Percentiles rank a stretch among this genome's conserved stretches.
These are phyloP conservation scores for Apotomis betuletana DNA, from an alignment of 2,888 invertebrate species.

Conservation along the genomic window DNA sequence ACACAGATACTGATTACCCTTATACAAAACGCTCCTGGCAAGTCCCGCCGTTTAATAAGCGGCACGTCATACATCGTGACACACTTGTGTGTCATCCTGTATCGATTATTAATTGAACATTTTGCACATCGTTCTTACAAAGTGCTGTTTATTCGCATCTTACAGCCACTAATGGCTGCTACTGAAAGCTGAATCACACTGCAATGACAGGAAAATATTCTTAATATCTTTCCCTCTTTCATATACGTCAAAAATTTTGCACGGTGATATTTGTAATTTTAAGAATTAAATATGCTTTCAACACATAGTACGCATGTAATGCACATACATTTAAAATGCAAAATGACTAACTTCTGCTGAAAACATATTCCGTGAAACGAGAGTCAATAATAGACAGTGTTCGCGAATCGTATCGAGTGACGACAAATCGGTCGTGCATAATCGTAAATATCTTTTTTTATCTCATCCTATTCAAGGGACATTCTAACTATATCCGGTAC, in stretches of 20 bases:
- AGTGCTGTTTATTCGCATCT: constrained; percentile 45
- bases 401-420: constrained; percentile 73
- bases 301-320: neutral
- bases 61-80: constrained; percentile 35
- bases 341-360: constrained; percentile 6
- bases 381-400: constrained; percentile 73
- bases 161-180: constrained; percentile 51
- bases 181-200: constrained; percentile 41
- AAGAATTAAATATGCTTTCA: neutral
- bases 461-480: constrained; percentile 64
- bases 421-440: constrained; percentile 81
- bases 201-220: constrained; percentile 39
- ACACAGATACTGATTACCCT: constrained; percentile 16
- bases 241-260: constrained; percentile 1
- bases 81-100: constrained; percentile 25
- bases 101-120: constrained; percentile 38
- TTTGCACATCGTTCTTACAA: constrained; percentile 25
- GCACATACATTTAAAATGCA: neutral
- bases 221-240: constrained; percentile 41
- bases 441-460: constrained; percentile 78
- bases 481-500: constrained; percentile 76
- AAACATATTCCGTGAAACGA: constrained; percentile 65
- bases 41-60: constrained; percentile 36
- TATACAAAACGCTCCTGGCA: constrained; percentile 26
- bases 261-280: constrained; percentile 4